Percentiles rank a stretch among this genome's conserved stretches.
These are phyloP conservation scores for Sebastes taczanowskii DNA, from an alignment of 2,797 vertebrate species.

Conservation along the genomic window DNA sequence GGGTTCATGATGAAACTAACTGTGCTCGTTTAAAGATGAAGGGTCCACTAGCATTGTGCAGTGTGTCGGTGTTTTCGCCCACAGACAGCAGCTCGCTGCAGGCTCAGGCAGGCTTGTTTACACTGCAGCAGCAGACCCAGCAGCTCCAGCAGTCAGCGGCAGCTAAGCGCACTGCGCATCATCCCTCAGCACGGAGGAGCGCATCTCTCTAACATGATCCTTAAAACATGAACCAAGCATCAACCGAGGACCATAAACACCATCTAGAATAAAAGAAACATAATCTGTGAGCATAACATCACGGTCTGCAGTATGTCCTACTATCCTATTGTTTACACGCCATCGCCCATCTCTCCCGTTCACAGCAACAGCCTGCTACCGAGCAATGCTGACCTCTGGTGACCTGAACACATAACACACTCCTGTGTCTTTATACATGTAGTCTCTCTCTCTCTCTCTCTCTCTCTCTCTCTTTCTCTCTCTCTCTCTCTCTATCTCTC, in stretches of 20 bases:
- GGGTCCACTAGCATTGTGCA: background rate
- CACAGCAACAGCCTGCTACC: background rate
- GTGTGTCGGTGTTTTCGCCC: background rate
- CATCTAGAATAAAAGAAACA: background rate
- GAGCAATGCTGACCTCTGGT: slow-evolving; percentile 72
- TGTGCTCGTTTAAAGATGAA: background rate
- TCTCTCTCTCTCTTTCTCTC: too few relatives aligned
- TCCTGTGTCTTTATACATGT: too few relatives aligned
- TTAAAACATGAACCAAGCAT: background rate
- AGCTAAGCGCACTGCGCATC: slow-evolving; percentile 66
- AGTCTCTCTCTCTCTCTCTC: too few relatives aligned
- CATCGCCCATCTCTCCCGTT: background rate
- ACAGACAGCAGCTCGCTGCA: slow-evolving; percentile 27
- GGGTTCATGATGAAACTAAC: background rate
- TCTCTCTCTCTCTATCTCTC: background rate
- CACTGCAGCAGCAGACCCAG: slow-evolving; percentile 60
- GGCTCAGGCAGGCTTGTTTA: slow-evolving; percentile 59
- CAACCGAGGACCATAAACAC: background rate
- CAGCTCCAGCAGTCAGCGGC: slow-evolving; percentile 12
- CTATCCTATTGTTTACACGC: background rate
- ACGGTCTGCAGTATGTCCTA: background rate
- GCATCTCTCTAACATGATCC: background rate
- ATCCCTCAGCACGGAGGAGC: slow-evolving; percentile 17
- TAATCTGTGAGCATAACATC: background rate
- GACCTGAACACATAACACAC: slow-evolving; percentile 33